Conservation (phyloP, 2,113 vertebrate genomes). For the Hylia prasina region DNA sequence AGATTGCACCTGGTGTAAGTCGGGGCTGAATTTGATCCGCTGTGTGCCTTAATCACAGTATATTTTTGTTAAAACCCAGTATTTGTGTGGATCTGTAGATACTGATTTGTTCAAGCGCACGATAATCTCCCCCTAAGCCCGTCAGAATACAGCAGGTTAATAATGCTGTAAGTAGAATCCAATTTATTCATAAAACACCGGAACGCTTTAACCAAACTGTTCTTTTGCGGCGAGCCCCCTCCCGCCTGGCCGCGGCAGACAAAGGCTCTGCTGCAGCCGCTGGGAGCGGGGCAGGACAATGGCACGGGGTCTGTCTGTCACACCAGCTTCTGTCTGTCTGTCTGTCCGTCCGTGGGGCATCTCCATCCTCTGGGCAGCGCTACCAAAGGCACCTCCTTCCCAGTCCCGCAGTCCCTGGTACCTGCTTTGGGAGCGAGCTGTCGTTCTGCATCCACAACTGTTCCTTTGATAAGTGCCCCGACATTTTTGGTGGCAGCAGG, state of each 20-base stretch:
- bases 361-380: fast-evolving
- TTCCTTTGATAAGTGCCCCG: neutral
- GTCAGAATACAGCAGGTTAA: slow-evolving; percentile 66
- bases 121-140: slow-evolving; percentile 61
- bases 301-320: neutral
- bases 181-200: slow-evolving; percentile 68
- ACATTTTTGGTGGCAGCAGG: neutral
- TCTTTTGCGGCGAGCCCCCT: slow-evolving; percentile 49
- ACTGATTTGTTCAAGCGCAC: slow-evolving; percentile 53
- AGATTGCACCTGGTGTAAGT: slow-evolving; percentile 60
- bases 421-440: neutral
- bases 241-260: slow-evolving; percentile 14
- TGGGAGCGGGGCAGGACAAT: neutral
- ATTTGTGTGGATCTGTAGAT: slow-evolving; percentile 53
- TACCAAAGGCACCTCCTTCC: neutral
- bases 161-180: slow-evolving; percentile 60
- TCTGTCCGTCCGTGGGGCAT: neutral
- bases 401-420: fast-evolving
- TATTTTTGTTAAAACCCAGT: slow-evolving; percentile 64
- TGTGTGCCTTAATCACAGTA: slow-evolving; percentile 58
- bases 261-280: neutral
- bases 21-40: slow-evolving; percentile 37
- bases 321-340: fast-evolving
- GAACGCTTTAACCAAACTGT: slow-evolving; percentile 61
- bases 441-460: fast-evolving